Conservation (phyloP, 2,888 invertebrate species). For the Parnassius mnemosyne region DNA sequence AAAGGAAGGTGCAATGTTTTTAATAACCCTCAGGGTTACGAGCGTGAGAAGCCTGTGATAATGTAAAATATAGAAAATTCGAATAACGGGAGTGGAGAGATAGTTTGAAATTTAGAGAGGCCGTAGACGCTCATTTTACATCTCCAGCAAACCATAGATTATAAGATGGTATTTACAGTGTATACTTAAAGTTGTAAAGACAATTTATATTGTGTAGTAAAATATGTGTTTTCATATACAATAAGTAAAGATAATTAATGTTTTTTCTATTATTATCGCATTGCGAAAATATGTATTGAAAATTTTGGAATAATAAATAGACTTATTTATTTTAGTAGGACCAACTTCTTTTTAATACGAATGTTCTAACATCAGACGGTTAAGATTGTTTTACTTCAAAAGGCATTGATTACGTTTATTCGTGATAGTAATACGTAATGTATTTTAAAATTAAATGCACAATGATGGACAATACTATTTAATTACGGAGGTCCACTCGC, state of each 20-base stretch:
- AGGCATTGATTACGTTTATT: slow-evolving; percentile 43
- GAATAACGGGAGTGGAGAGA: slow-evolving; percentile 45
- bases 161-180: slow-evolving; percentile 49
- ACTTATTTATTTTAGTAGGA: slow-evolving; percentile 48
- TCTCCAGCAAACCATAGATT: slow-evolving; percentile 33
- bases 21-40: slow-evolving; percentile 62
- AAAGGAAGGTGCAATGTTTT: slow-evolving; percentile 68
- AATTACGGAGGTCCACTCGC: slow-evolving; percentile 72
- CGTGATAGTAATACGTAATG: slow-evolving; percentile 70
- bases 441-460: slow-evolving; percentile 60
- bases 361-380: slow-evolving; percentile 7
- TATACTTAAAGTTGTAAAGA: slow-evolving; percentile 40
- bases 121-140: slow-evolving; percentile 56
- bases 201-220: slow-evolving; percentile 42
- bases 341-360: slow-evolving; percentile 44
- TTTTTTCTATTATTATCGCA: slow-evolving; percentile 44
- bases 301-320: slow-evolving; percentile 11
- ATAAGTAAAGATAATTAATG: slow-evolving; percentile 51
- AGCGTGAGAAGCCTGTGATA: slow-evolving; percentile 74
- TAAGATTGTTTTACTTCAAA: slow-evolving; percentile 28
- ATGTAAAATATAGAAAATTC: slow-evolving; percentile 58
- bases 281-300: slow-evolving; percentile 12
- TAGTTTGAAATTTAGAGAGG: slow-evolving; percentile 48
- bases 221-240: slow-evolving; percentile 68
- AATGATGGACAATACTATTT: slow-evolving; percentile 75